Conservation (phyloP, 2,888 invertebrate species). For the Abrostola triplasia region DNA sequence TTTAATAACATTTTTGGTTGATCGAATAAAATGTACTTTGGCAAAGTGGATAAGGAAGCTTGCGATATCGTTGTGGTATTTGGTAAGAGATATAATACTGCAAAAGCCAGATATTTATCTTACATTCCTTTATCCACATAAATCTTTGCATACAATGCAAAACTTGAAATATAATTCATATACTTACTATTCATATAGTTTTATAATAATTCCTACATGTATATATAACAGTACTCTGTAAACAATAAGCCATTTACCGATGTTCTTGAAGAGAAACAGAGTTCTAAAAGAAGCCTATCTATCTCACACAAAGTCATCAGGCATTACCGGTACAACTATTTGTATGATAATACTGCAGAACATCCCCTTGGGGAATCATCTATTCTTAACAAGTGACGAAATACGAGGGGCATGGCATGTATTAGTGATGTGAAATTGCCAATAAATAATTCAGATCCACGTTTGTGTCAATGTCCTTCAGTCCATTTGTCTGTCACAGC, state of each 20-base stretch:
- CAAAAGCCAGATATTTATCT: neutral
- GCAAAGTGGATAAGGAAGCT: slow-evolving; percentile 48
- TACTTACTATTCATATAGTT: no score
- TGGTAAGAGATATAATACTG: slow-evolving; percentile 25
- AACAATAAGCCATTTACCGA: no score
- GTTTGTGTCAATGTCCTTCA: slow-evolving; percentile 41
- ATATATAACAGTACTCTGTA: no score
- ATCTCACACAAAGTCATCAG: no score
- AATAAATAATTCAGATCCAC: slow-evolving; percentile 54
- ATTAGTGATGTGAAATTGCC: slow-evolving; percentile 42
- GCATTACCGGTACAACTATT: neutral
- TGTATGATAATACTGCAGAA: neutral
- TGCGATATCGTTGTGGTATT: slow-evolving; percentile 49
- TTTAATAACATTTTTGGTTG: slow-evolving; percentile 56
- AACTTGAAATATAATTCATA: no score
- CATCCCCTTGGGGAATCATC: neutral
- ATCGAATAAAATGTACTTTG: slow-evolving; percentile 54
- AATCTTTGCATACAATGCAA: no score
- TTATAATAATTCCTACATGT: no score
- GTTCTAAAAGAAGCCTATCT: no score
- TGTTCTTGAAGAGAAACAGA: no score
- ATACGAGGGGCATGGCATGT: slow-evolving; percentile 5
- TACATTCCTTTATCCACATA: no score
- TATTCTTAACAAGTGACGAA: neutral
- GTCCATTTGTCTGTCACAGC: slow-evolving; percentile 50